These are phyloP conservation scores for Heterotis niloticus DNA, from an alignment of 2,113 vertebrate genomes.

Conservation along the genomic window DNA sequence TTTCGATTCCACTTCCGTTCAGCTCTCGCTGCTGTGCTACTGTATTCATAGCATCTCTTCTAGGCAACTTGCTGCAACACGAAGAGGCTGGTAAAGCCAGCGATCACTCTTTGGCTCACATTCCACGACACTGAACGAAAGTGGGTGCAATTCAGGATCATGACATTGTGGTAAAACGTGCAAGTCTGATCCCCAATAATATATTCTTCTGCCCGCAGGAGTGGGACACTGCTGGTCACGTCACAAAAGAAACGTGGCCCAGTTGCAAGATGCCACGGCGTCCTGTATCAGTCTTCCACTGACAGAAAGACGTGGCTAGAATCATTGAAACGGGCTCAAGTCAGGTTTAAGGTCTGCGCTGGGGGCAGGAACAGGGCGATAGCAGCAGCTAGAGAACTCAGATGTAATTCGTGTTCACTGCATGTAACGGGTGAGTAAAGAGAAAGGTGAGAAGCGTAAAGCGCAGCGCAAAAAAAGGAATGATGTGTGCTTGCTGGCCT, in stretches of 20 bases:
- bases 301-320: too few relatives aligned
- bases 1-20: background rate
- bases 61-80: background rate
- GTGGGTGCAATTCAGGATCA: too few relatives aligned
- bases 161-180: too few relatives aligned
- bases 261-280: too few relatives aligned
- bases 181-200: too few relatives aligned
- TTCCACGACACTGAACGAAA: too few relatives aligned
- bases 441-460: background rate
- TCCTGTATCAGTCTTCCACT: too few relatives aligned
- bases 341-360: background rate
- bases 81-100: conserved; percentile 9
- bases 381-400: background rate
- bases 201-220: too few relatives aligned
- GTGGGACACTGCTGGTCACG: too few relatives aligned
- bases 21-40: background rate
- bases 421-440: background rate
- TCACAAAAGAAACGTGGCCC: too few relatives aligned
- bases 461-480: background rate
- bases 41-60: background rate
- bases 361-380: conserved; percentile 7
- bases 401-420: background rate
- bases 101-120: too few relatives aligned
- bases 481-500: background rate
- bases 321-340: too few relatives aligned